These are phyloP conservation scores for Megalonaias nervosa DNA, from an alignment of 1,140 invertebrate genomes.

Conservation along the genomic window DNA sequence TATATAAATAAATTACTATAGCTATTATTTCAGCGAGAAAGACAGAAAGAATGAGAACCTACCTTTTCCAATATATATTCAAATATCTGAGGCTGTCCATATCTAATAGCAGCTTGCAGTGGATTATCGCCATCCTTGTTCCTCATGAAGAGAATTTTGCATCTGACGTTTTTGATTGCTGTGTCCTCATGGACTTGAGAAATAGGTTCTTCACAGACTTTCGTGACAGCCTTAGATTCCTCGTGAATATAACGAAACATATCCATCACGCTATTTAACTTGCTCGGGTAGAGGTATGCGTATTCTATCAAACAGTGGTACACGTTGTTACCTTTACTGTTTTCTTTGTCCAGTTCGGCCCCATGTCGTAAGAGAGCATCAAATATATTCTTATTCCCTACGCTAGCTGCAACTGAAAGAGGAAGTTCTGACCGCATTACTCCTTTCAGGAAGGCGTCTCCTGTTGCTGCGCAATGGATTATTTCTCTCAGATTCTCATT, in stretches of 20 bases:
- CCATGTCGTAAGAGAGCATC: constrained; percentile 41
- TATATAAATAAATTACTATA: not conserved
- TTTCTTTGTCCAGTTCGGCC: constrained; percentile 32
- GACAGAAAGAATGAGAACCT: not conserved
- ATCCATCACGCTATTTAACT: constrained; percentile 29
- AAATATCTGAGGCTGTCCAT: constrained; percentile 45
- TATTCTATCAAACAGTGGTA: constrained; percentile 51
- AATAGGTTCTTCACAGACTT: not conserved
- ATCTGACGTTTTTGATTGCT: constrained; percentile 26
- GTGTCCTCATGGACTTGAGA: not conserved
- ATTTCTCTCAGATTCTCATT: constrained; percentile 13
- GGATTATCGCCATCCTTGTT: constrained; percentile 44
- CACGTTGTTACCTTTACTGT: constrained; percentile 47
- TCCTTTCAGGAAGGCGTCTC: constrained; percentile 44
- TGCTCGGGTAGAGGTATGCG: constrained; percentile 44
- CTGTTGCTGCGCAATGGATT: constrained; percentile 38
- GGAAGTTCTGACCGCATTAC: constrained; percentile 58
- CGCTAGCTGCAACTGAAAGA: constrained; percentile 48
- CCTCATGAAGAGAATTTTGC: constrained; percentile 48
- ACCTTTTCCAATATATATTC: constrained; percentile 37
- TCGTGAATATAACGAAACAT: constrained; percentile 39
- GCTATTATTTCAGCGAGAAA: not conserved
- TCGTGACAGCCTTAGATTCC: constrained; percentile 4
- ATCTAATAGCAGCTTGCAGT: constrained; percentile 44
- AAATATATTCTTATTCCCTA: constrained; percentile 42